These are phyloP conservation scores for Gulo gulo DNA, from an alignment of 2,113 vertebrate species.

Conservation along the genomic window DNA sequence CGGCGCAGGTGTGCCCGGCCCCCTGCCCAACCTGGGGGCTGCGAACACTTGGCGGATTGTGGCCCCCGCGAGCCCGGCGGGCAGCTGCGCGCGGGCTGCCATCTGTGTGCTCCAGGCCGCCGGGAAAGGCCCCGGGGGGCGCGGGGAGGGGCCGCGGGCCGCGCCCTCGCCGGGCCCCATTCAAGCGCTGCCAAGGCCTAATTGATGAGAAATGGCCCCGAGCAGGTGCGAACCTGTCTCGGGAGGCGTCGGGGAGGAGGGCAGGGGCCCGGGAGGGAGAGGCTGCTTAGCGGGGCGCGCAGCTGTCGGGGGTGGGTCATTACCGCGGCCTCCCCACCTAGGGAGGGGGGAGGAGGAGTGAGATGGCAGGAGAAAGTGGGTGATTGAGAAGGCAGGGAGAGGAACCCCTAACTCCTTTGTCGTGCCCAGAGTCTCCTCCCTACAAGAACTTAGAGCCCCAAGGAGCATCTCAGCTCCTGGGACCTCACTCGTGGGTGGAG, in stretches of 20 bases:
- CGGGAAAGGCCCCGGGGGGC: neutral
- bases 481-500: neutral
- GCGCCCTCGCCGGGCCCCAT: slow-evolving; percentile 56
- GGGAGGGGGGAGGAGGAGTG: neutral
- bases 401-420: neutral
- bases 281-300: slow-evolving; percentile 65
- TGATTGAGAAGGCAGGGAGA: neutral
- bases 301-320: slow-evolving; percentile 81
- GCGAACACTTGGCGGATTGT: slow-evolving; percentile 79
- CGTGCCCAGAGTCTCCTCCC: neutral
- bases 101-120: slow-evolving; percentile 66
- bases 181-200: slow-evolving; percentile 75
- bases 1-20: slow-evolving; percentile 75
- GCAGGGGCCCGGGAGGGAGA: neutral
- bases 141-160: slow-evolving; percentile 2
- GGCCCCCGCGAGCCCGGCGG: slow-evolving; percentile 46
- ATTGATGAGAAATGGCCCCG: slow-evolving; percentile 83
- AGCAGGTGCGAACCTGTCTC: slow-evolving; percentile 88
- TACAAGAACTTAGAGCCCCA: neutral
- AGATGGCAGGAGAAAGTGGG: neutral
- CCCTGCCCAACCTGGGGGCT: slow-evolving; percentile 66
- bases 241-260: slow-evolving; percentile 73
- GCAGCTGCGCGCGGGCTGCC: slow-evolving; percentile 68
- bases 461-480: neutral
- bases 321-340: slow-evolving; percentile 35